Percentiles rank a stretch among this genome's conserved stretches.
These are phyloP conservation scores for Bombus turneri DNA, from an alignment of 1,140 invertebrate genomes.

Conservation along the genomic window DNA sequence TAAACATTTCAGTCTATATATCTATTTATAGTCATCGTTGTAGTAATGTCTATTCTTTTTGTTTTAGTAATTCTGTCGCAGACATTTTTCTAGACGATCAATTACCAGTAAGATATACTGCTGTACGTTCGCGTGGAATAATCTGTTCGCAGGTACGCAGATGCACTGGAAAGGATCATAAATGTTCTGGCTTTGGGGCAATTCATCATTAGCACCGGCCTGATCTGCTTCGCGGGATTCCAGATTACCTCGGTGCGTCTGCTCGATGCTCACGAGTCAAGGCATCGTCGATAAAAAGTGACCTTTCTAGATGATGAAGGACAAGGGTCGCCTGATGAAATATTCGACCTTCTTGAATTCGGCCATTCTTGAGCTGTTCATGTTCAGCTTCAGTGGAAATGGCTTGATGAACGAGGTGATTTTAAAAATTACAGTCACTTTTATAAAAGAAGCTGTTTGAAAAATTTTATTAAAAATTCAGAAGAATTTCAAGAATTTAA, in stretches of 20 bases:
- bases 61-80: too few relatives aligned
- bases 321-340: constrained; percentile 59
- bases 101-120: not conserved
- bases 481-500: not conserved
- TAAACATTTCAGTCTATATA: not conserved
- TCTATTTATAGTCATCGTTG: too few relatives aligned
- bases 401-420: constrained; percentile 68
- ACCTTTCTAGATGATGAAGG: constrained; percentile 68
- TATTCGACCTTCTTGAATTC: constrained; percentile 64
- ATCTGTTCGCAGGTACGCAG: constrained; percentile 71
- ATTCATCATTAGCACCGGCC: constrained; percentile 66
- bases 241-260: constrained; percentile 73
- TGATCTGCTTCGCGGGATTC: constrained; percentile 73
- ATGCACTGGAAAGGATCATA: constrained; percentile 70
- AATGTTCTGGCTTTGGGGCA: constrained; percentile 73
- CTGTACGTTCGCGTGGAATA: not conserved
- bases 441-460: not conserved
- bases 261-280: not conserved
- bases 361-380: constrained; percentile 73
- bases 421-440: not conserved
- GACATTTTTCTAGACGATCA: not conserved
- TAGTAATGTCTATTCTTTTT: not conserved
- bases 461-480: too few relatives aligned
- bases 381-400: constrained; percentile 75
- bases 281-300: not conserved